A percentile compares a stretch with the other conserved stretches of the same genome.
These are phyloP conservation scores for Hippolais icterina DNA, from an alignment of 2,113 vertebrate species.

Conservation along the genomic window DNA sequence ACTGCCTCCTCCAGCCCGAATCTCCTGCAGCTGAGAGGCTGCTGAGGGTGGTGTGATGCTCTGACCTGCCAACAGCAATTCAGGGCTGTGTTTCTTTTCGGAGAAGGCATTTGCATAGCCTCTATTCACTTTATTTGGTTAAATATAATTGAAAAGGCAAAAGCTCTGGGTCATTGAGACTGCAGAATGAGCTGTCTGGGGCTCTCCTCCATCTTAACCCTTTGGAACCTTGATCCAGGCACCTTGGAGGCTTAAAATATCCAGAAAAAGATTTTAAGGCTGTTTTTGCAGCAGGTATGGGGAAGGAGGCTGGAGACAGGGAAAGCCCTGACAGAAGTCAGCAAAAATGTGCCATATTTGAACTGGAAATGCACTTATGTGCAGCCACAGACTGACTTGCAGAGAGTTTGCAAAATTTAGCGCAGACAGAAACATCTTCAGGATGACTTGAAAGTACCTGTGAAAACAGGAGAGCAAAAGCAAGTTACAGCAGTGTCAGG, in stretches of 20 bases:
- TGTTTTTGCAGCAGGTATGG: not conserved
- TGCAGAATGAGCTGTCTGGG: constrained; percentile 47
- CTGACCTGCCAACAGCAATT: constrained; percentile 76
- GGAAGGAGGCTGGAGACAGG: not conserved
- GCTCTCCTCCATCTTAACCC: constrained; percentile 27
- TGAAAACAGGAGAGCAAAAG: not conserved
- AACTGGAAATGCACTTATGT: fast-evolving
- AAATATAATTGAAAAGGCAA: constrained; percentile 66
- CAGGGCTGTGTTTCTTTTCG: constrained; percentile 66
- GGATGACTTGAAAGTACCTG: not conserved
- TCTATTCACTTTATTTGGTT: constrained; percentile 72
- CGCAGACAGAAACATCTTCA: not conserved
- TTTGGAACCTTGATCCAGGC: not conserved
- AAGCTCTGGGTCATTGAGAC: constrained; percentile 58
- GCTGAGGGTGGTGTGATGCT: constrained; percentile 86
- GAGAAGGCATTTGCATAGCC: constrained; percentile 81
- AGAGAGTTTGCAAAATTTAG: not conserved
- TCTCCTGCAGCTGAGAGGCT: constrained; percentile 75
- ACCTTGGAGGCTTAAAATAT: not conserved
- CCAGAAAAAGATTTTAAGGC: not conserved
- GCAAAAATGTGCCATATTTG: not conserved
- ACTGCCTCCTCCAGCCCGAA: not conserved
- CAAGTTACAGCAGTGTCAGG: not conserved
- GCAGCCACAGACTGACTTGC: not conserved
- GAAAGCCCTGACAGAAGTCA: not conserved